Conservation (phyloP, 2,113 vertebrate species). For the Pipa parva region DNA sequence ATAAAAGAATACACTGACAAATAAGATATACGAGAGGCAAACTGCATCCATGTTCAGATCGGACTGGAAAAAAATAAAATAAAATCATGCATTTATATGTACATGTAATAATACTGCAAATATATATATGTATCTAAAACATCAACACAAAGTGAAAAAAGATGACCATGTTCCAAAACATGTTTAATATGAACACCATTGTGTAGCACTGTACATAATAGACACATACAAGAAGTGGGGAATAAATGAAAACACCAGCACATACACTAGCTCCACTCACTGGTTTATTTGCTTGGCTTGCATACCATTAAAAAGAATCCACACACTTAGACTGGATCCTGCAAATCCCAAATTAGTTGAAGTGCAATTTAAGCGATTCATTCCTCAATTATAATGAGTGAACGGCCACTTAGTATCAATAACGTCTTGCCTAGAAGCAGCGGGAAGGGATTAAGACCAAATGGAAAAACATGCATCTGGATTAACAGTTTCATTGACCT, state of each 20-base stretch:
- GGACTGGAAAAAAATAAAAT: too few relatives aligned
- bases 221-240: too few relatives aligned
- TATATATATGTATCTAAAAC: too few relatives aligned
- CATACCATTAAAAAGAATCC: constrained; percentile 35
- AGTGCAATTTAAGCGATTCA: constrained; percentile 41
- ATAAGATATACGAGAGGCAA: too few relatives aligned
- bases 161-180: not conserved
- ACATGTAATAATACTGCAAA: too few relatives aligned
- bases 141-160: too few relatives aligned
- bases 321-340: constrained; percentile 32
- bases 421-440: constrained; percentile 41
- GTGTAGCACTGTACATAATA: not conserved
- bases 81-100: too few relatives aligned
- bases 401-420: constrained; percentile 42
- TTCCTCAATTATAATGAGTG: constrained; percentile 37
- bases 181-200: not conserved
- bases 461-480: constrained; percentile 41
- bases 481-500: constrained; percentile 43
- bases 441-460: constrained; percentile 42
- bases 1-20: too few relatives aligned
- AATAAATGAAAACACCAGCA: not conserved
- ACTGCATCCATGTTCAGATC: too few relatives aligned
- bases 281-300: not conserved
- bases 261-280: not conserved
- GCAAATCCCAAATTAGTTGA: constrained; percentile 42